These are phyloP conservation scores for Toxostoma redivivum DNA, from an alignment of 2,113 vertebrate species.

Conservation along the genomic window DNA sequence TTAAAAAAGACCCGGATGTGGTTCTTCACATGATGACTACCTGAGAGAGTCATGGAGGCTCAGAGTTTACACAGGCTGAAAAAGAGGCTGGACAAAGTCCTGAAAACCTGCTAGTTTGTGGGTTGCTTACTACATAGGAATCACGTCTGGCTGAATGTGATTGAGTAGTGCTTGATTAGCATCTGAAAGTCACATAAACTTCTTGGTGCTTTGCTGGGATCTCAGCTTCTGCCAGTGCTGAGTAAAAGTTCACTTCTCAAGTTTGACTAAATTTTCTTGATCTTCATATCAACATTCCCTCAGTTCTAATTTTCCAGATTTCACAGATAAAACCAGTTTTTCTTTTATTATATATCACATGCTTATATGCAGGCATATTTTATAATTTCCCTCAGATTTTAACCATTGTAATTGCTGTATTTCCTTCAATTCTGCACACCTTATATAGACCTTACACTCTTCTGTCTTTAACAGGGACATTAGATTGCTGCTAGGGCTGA, in stretches of 20 bases:
- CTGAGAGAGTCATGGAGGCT: neutral
- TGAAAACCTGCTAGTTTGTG: neutral
- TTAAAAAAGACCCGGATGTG: rapidly evolving
- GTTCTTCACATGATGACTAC: neutral
- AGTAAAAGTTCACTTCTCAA: neutral
- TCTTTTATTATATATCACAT: neutral
- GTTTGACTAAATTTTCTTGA: neutral
- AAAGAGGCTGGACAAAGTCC: neutral
- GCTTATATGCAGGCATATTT: neutral
- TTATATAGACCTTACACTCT: neutral
- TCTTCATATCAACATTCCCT: neutral
- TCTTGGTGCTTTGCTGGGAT: neutral
- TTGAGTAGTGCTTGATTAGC: neutral
- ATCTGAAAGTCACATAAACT: neutral
- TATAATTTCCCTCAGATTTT: neutral
- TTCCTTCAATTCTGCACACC: neutral
- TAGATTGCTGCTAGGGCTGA: neutral
- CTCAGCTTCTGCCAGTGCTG: neutral
- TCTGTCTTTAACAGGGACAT: neutral
- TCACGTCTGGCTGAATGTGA: neutral
- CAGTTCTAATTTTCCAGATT: neutral
- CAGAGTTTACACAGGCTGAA: neutral
- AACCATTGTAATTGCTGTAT: neutral
- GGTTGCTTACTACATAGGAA: neutral
- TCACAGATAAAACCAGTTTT: neutral